phyloP scores from a whole-genome alignment of 2,797 vertebrate genomes.

The Sebastes steindachneri region DNA sequence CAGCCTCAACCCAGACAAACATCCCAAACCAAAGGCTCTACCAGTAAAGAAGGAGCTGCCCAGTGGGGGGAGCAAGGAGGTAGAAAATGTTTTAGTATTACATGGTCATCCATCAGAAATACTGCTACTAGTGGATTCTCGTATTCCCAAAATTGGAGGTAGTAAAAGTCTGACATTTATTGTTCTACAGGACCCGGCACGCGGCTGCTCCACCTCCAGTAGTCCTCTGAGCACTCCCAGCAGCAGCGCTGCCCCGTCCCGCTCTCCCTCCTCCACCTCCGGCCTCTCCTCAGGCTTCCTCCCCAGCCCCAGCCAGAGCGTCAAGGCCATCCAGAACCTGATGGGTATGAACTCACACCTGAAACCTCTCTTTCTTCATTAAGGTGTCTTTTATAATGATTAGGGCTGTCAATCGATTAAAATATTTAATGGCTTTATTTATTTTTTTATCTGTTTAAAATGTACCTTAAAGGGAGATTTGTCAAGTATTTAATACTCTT shows the following conservation, averaged over 20 bases:
- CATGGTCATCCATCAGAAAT: background rate
- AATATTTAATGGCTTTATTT: no score
- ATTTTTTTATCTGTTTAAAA: no score
- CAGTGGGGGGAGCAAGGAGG: conserved; percentile 76
- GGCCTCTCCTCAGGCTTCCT: conserved; percentile 89
- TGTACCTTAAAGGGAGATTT: no score
- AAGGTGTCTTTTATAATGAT: background rate
- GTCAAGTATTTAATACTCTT: no score
- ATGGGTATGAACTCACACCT: conserved; percentile 83
- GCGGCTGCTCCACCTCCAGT: conserved; percentile 85
- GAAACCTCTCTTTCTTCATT: background rate
- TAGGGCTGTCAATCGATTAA: no score
- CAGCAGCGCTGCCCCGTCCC: conserved; percentile 82
- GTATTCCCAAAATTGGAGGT: rapidly evolving
- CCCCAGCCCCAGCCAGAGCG: conserved; percentile 86
- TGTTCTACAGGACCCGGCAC: conserved; percentile 70
- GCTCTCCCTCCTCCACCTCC: conserved; percentile 88
- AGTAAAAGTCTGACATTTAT: background rate
- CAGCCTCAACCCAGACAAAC: conserved; percentile 86
- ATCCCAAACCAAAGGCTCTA: conserved; percentile 54
- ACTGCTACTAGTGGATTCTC: background rate
- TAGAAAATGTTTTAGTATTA: background rate
- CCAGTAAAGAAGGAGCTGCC: conserved; percentile 59
- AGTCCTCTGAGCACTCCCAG: conserved; percentile 88
- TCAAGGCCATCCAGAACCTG: conserved; percentile 89